Base-by-base conservation (phyloP, 2,797 vertebrate species). In the Catharus ustulatus region DNA sequence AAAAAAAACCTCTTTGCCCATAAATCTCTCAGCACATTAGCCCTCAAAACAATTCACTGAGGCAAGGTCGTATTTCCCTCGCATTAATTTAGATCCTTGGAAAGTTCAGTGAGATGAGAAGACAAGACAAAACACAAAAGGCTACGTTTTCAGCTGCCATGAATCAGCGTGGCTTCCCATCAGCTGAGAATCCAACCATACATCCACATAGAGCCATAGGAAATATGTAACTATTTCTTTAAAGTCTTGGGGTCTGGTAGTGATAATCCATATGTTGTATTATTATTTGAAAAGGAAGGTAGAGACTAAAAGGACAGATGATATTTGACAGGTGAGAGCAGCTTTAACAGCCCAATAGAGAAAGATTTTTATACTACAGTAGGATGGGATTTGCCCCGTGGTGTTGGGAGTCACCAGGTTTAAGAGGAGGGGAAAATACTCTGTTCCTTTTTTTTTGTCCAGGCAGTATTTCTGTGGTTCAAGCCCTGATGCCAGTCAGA, bases 11-110 rank as follows among this genome's bases (percentile, higher is more conserved):
- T 87, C 43, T 93, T 66, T 55, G 59, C 84, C 92, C 94, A 94
- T 96, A 97, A 97, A 97, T 97, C 92, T 26, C 86, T 96, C 92
- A 91, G 87, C 88, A 94, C 88, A 89, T 95, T 94, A 92, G 64
- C 92, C 78, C 72, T 51, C 94, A 89, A 89, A 96, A 96, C 88
- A 97, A 95, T 93, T 97, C 86, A 91, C 86, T 77, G 77, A 94
- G 69, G 89, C 94, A 95, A 95, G 95, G 92, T 97, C 59, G 4
- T 91, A 91, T 89, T 92, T 96, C 91, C 69, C 49, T 88, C 64
- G 40, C 75, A 90, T 94, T 96, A 89, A 93, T 95, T 95, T 89
- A 95, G 68, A 81, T 84, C 90, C 84, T 91, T 84, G 90, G 80
- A 62, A 96, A 85, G 78, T 75, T 72, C 85, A 76, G 22, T 90